Evolutionary conservation across 2,888 invertebrate genomes (phyloP), one percentile per base, ranked within the genome.

Genomic region (Lithosia quadra): DNA sequence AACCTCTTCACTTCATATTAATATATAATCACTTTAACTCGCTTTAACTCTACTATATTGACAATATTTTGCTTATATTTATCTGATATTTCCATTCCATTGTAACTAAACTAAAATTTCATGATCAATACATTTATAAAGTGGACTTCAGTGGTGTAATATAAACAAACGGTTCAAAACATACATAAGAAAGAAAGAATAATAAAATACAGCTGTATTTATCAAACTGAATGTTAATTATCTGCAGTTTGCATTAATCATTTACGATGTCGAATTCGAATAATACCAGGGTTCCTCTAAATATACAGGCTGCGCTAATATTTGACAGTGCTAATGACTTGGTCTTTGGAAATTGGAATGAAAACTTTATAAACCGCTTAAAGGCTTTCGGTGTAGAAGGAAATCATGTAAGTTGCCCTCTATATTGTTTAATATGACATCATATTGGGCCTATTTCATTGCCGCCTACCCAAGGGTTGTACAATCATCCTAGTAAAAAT

Each of bases 311-410:
- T 18, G 95, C 96, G 74, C 88, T 97, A 72, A 96, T 97, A 76
- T 97, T 97, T 84, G 97, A 97, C 87, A 96, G 96, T 85, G 94
- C 97, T 22, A 97, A 97, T 84, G 97, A 97, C 90, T 95, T 97
- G 57, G 88, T 97, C 21, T 97, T 96, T 90, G 95, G 96, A 59
- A 97, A 97, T 90, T 97, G 96, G 92, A 96, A 97, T 83, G 93
- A 94, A 22, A 90, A 95, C 77, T 97, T 97, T 86, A 85, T 94
- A 72, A 76, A 87, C 59, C 90, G 90, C 3, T 89, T 94, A 89
- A 94, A 92, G 81, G 86, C 87, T 22, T 90, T 92, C 56, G 86
- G 83, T 78, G 87, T 86, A 43, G 89, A 90, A 78, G 94, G 89
- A 81, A 82, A 80, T 76, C 33, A 34, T 43, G 70, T 70, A 60